Evolutionary conservation across 92 coral and sea anemone genomes (phyloP), one percentile per base, ranked within the genome.

Genomic region (Ricordea florida): DNA sequence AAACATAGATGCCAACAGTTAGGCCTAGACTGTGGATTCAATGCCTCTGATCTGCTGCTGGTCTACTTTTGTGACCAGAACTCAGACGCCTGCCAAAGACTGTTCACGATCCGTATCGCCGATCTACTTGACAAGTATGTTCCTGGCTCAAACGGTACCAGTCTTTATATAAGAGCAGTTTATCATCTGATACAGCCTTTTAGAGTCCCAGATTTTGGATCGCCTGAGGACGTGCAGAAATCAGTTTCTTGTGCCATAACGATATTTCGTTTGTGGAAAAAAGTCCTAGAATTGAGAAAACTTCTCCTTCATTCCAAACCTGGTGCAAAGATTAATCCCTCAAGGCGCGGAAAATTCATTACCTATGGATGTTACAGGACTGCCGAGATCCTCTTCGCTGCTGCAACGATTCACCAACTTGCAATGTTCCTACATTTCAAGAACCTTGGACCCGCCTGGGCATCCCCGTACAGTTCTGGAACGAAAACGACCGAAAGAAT

Each of bases 361-460:
- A 81, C 81, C 0, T 62, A 52, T 29, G 87, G 81, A 5, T 72
- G 53, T 47, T 81, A 81, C 44, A 30, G 27, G 36, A 58, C 74
- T 0, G 80, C 86, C 4, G 86, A 81, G 37, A 36, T 81, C 31
- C 56, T 71, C 34, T 81, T 81, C 48, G 56, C 58, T 1, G 66
- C 67, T 6, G 72, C 75, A 30, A 51, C 72, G 6, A 2, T 24
- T 18, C 78, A 83, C 23, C 82, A 74, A 56, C 67, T 82, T 22
- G 82, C 82, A 59, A 58, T 75, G 89, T 68, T 75, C 74, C 23
- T 83, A 3, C 89, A 76, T 68, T 76, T 76, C 52, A 66, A 66
- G 0, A 29, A 75, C 0, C 58, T 75, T 1, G 75, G 83, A 2
- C 52, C 65, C 3, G 40, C 17, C 1, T 83, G 78, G 78, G 73